These are phyloP conservation scores for Hydrocynus forskahlii DNA, from an alignment of 2,797 vertebrate genomes.

Conservation along the genomic window DNA sequence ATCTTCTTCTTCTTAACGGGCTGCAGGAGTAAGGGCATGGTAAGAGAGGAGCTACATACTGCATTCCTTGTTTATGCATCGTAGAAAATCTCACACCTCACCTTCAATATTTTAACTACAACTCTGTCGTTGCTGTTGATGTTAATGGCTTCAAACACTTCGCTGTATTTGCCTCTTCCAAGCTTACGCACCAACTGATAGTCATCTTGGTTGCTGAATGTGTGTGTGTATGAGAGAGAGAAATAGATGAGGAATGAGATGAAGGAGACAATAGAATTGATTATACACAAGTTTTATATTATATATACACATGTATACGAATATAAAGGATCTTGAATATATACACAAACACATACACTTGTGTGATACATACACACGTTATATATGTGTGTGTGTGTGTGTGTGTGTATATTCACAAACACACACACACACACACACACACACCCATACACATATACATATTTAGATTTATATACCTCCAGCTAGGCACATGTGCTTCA, in stretches of 20 bases:
- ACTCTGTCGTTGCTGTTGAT: conserved; percentile 98
- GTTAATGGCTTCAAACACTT: conserved; percentile 98
- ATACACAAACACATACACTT: too few species aligned
- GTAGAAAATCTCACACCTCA: conserved; percentile 68
- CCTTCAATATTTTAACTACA: conserved; percentile 98
- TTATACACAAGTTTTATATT: too few species aligned
- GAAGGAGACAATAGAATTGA: too few species aligned
- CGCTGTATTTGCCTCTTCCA: conserved; percentile 96
- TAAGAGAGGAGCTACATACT: background rate
- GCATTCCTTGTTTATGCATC: too few species aligned
- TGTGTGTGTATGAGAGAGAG: conserved; percentile 34
- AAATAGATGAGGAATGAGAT: background rate
- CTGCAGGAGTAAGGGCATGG: conserved; percentile 70
- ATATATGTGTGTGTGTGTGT: too few species aligned
- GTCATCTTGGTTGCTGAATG: conserved; percentile 94
- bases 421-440: background rate
- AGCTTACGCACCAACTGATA: conserved; percentile 97
- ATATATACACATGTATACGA: too few species aligned
- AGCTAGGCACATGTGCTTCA: conserved; percentile 91
- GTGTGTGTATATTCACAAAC: background rate
- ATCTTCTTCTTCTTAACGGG: conserved; percentile 99
- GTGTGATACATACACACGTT: too few species aligned
- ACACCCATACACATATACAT: too few species aligned
- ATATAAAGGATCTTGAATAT: too few species aligned
- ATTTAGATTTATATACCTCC: conserved; percentile 79